Percentiles rank a stretch among this genome's conserved stretches.
Conservation (phyloP, 2,888 invertebrate genomes). For the Campoplex nolae region DNA sequence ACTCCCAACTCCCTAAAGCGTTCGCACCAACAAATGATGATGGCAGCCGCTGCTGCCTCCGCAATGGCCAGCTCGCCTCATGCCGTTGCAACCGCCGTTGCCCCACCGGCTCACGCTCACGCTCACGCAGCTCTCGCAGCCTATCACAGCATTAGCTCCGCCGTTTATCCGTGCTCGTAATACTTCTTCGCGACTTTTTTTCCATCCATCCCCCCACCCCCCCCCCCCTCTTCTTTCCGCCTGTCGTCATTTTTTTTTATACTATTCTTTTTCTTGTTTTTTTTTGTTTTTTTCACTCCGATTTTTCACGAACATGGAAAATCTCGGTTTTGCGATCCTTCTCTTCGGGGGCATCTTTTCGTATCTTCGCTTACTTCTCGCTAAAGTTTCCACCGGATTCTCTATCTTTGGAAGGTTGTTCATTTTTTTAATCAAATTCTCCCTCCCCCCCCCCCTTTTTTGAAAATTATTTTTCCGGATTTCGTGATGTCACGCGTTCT, state of each 20-base stretch:
- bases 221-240: neutral
- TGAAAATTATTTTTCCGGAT: neutral
- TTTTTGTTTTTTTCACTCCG: slow-evolving; percentile 12
- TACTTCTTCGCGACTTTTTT: slow-evolving; percentile 77
- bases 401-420: neutral
- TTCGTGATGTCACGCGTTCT: neutral
- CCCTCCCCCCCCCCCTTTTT: neutral
- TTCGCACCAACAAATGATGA: slow-evolving; percentile 85
- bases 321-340: neutral
- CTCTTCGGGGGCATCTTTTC: neutral
- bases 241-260: neutral
- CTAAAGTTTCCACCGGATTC: neutral
- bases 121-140: slow-evolving; percentile 88
- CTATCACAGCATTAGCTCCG: slow-evolving; percentile 90
- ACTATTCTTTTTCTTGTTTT: neutral
- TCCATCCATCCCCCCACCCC: neutral
- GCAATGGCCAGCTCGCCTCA: slow-evolving; percentile 87
- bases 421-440: neutral
- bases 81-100: slow-evolving; percentile 85
- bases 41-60: slow-evolving; percentile 84
- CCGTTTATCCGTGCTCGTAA: slow-evolving; percentile 94
- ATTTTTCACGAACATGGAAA: neutral
- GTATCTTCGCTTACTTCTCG: neutral
- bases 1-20: slow-evolving; percentile 85
- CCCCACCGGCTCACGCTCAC: slow-evolving; percentile 88